Conservation (phyloP, 2,113 vertebrate genomes). For the Varanus komodoensis region DNA sequence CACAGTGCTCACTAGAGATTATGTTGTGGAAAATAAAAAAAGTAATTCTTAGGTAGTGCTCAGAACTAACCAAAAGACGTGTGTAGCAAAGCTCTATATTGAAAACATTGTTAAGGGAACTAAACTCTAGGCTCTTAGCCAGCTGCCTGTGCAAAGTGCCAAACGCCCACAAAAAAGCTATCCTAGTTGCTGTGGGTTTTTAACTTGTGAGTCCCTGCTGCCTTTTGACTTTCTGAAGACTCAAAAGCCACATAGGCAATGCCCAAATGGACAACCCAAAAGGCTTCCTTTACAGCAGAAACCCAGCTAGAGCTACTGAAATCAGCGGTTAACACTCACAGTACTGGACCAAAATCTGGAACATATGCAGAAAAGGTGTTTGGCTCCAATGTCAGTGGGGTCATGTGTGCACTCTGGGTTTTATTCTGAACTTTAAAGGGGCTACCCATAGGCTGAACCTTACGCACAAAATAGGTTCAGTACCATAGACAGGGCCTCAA, state of each 20-base stretch:
- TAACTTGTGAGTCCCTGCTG: neutral
- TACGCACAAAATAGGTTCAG: no score
- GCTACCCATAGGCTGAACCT: no score
- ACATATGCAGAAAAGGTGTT: no score
- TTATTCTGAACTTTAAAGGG: no score
- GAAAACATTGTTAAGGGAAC: neutral
- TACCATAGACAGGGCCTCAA: no score
- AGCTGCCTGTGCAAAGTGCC: constrained; percentile 5
- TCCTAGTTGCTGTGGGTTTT: neutral
- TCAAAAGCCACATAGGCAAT: constrained; percentile 2
- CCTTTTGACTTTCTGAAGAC: constrained; percentile 30
- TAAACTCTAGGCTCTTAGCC: neutral
- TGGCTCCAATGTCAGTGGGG: no score
- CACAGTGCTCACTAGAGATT: no score
- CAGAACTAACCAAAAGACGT: no score
- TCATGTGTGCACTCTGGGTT: no score
- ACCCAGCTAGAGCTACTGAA: constrained; percentile 47
- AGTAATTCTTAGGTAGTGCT: no score
- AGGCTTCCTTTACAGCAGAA: constrained; percentile 36
- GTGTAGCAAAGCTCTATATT: neutral
- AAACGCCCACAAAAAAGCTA: constrained; percentile 20
- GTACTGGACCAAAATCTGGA: neutral
- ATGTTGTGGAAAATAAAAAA: no score
- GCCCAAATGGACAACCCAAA: neutral
- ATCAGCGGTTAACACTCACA: constrained; percentile 56